A percentile compares a stretch with the other conserved stretches of the same genome.
These are phyloP conservation scores for Graphium colonna DNA, from an alignment of 2,888 invertebrate genomes.

Conservation along the genomic window DNA sequence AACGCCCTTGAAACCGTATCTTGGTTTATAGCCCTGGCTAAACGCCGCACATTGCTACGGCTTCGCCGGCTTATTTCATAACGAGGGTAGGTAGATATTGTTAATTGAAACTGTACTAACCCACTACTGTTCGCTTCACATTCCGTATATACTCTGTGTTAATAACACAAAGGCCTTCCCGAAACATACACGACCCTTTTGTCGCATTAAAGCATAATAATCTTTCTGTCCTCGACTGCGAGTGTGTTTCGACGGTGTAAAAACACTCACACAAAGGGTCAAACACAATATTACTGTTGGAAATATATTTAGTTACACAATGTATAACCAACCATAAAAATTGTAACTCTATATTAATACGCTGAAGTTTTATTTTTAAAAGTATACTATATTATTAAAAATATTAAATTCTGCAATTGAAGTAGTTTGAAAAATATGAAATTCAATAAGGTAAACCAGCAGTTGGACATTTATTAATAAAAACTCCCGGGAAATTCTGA, in stretches of 20 bases:
- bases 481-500: not conserved
- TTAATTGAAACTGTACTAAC: not conserved
- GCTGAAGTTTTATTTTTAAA: no score
- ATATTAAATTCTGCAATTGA: not conserved
- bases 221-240: not conserved
- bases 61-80: conserved; percentile 18
- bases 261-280: not conserved
- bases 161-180: not conserved
- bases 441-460: no score
- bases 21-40: conserved; percentile 18
- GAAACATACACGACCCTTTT: not conserved
- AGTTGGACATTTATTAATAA: not conserved
- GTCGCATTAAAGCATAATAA: not conserved
- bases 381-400: not conserved
- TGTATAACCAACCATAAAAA: no score
- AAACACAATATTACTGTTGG: no score
- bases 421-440: not conserved
- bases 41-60: conserved; percentile 11
- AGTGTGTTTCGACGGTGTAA: not conserved
- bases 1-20: conserved; percentile 15
- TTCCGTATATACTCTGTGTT: not conserved
- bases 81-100: not conserved
- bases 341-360: no score
- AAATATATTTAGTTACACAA: no score
- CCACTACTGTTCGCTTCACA: not conserved